A percentile compares a stretch with the other conserved stretches of the same genome.
Conservation (phyloP, 2,888 invertebrate genomes). For the Mythimna ferrago region DNA sequence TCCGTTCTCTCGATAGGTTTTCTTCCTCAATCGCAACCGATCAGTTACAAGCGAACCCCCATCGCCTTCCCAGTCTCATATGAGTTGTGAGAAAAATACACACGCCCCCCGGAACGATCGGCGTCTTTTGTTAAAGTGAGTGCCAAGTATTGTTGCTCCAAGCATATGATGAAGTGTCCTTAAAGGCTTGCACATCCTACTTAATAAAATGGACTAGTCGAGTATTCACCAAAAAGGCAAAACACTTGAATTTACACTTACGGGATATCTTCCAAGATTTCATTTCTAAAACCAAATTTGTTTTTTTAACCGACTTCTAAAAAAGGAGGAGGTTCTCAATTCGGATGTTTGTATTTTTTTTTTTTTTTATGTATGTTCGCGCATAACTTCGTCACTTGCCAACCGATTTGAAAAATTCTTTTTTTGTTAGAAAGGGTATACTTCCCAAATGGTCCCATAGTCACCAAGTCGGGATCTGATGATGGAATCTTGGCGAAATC, state of each 20-base stretch:
- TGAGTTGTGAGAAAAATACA: slow-evolving; percentile 14
- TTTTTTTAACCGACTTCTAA: too few relatives aligned
- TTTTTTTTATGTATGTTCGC: too few relatives aligned
- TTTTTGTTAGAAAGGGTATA: too few relatives aligned
- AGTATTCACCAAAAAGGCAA: neutral
- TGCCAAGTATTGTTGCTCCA: slow-evolving; percentile 34
- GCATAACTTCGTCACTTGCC: too few relatives aligned
- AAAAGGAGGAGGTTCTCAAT: too few relatives aligned
- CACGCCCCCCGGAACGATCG: slow-evolving; percentile 5
- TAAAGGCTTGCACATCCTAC: neutral
- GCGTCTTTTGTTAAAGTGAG: slow-evolving; percentile 33
- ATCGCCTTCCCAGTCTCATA: neutral
- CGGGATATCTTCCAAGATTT: too few relatives aligned
- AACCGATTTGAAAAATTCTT: too few relatives aligned
- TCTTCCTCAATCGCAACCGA: slow-evolving; percentile 4
- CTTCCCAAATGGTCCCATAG: too few relatives aligned
- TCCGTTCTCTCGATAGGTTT: neutral
- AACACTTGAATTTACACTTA: neutral
- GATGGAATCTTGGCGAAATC: too few relatives aligned
- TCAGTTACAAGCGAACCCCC: neutral
- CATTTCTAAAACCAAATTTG: neutral
- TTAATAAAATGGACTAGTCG: neutral
- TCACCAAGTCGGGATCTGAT: too few relatives aligned
- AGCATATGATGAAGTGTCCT: slow-evolving; percentile 32
- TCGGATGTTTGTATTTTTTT: too few relatives aligned